Conservation (phyloP, 2,888 invertebrate genomes). For the Hyppa rectilinea region DNA sequence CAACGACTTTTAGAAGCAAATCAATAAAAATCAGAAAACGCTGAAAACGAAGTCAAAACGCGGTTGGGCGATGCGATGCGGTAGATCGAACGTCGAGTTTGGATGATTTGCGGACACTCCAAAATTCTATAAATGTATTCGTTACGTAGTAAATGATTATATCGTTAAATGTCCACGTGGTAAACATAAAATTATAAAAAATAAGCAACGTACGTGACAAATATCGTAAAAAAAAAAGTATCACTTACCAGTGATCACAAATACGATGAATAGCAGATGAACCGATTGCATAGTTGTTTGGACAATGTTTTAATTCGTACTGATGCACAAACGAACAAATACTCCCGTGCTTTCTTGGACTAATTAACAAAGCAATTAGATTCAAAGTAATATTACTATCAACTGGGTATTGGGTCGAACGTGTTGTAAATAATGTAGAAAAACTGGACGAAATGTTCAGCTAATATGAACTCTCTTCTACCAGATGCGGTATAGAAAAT, state of each 20-base stretch:
- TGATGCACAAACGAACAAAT: conserved; percentile 28
- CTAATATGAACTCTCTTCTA: conserved; percentile 7
- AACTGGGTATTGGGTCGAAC: neutral
- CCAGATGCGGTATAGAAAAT: conserved; percentile 10
- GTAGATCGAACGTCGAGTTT: no score
- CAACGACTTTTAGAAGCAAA: no score
- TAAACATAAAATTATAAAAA: neutral
- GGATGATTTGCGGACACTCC: no score
- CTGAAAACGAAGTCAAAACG: no score
- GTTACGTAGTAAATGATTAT: neutral
- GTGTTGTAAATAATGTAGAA: conserved; percentile 34
- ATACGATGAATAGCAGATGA: conserved; percentile 19
- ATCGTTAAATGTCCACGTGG: no score
- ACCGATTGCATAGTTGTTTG: conserved; percentile 39
- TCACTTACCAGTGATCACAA: conserved; percentile 51
- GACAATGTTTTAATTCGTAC: conserved; percentile 32
- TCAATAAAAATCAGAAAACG: no score
- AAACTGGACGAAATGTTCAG: conserved; percentile 32
- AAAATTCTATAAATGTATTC: neutral
- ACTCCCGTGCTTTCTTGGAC: neutral
- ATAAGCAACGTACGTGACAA: neutral
- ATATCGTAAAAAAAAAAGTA: no score
- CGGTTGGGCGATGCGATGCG: no score
- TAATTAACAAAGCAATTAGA: conserved; percentile 41
- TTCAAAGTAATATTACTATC: conserved; percentile 10